Percentiles rank a stretch among this genome's conserved stretches.
phyloP scores from a whole-genome alignment of 1,140 invertebrate species.

The Condylostylus longicornis region DNA sequence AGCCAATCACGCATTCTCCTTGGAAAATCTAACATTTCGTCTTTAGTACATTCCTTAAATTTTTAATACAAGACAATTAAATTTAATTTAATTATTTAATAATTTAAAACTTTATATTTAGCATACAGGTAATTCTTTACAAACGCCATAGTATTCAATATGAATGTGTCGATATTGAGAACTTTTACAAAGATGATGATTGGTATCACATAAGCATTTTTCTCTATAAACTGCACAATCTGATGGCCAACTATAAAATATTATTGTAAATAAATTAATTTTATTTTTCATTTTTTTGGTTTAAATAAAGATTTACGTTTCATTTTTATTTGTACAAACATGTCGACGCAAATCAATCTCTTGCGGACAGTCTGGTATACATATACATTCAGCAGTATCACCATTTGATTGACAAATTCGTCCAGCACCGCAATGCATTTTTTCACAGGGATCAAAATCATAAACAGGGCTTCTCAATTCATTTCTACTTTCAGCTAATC shows the following conservation, averaged over 20 bases:
- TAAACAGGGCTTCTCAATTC: constrained; percentile 6
- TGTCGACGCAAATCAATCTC: constrained; percentile 61
- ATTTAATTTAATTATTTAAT: not conserved
- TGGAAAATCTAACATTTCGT: constrained; percentile 81
- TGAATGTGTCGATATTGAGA: constrained; percentile 71
- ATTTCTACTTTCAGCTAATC: constrained; percentile 15
- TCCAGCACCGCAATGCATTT: constrained; percentile 79
- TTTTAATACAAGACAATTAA: not conserved
- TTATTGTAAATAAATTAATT: too few species aligned
- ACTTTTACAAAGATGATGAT: constrained; percentile 53
- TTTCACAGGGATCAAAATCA: constrained; percentile 59
- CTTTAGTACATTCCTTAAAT: constrained; percentile 53
- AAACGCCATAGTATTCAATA: constrained; percentile 82
- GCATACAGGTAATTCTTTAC: constrained; percentile 48
- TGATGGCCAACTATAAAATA: constrained; percentile 72
- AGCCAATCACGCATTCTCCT: constrained; percentile 92
- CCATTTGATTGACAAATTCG: constrained; percentile 66
- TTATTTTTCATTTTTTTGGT: too few species aligned
- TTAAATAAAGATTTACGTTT: too few species aligned
- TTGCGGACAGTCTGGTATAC: constrained; percentile 65
- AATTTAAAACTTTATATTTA: too few species aligned
- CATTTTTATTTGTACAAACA: constrained; percentile 87
- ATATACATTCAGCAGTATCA: constrained; percentile 66
- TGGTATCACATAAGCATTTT: constrained; percentile 71
- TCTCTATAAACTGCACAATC: constrained; percentile 86